Conservation (phyloP, 2,797 vertebrate genomes). For the Chloroceryle inda region DNA sequence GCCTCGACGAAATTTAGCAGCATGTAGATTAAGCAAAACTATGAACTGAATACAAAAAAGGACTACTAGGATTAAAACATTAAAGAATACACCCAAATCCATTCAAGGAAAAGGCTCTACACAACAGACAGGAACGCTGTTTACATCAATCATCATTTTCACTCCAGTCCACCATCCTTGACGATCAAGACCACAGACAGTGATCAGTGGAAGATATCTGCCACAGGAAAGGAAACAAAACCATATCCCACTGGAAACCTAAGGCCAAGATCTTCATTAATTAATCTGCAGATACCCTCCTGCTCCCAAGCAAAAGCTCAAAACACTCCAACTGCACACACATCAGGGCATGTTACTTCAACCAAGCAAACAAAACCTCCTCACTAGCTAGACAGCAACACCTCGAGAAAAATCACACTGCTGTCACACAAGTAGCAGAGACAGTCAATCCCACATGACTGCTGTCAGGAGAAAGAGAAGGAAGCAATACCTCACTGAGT, state of each 20-base stretch:
- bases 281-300: neutral
- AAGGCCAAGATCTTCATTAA: neutral
- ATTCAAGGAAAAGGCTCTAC: neutral
- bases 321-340: neutral
- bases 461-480: neutral
- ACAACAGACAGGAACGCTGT: neutral
- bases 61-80: neutral
- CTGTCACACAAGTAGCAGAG: neutral
- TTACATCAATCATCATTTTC: neutral
- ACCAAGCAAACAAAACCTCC: neutral
- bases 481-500: neutral
- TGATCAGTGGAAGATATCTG: neutral
- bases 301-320: neutral
- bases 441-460: neutral
- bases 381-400: neutral
- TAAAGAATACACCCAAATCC: neutral
- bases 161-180: neutral
- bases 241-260: neutral
- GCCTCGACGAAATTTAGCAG: neutral
- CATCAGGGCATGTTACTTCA: neutral
- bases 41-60: neutral
- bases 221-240: neutral
- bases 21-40: neutral
- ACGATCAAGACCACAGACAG: neutral
- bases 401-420: neutral